Percentiles rank a stretch among this genome's conserved stretches.
phyloP scores from a whole-genome alignment of 53 echinoderm and acorn worm genomes.

The Holothuria leucospilota region DNA sequence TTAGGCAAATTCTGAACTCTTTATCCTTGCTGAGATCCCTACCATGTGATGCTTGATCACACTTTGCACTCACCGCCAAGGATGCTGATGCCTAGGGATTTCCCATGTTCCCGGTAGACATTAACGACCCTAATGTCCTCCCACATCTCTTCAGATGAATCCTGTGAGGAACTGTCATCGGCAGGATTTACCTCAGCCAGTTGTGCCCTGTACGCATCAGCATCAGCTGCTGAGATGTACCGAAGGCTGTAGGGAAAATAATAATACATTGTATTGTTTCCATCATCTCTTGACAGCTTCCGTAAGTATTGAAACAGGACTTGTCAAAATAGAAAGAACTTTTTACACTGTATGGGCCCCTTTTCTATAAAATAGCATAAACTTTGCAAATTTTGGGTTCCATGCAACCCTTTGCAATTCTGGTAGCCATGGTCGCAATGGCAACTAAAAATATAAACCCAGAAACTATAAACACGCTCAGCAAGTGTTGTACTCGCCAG shows the following conservation, averaged over 20 bases:
- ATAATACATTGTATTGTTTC: neutral
- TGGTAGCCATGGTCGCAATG: no score
- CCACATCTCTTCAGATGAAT: conserved; percentile 48
- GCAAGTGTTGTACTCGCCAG: no score
- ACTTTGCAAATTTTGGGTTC: no score
- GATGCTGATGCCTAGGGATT: conserved; percentile 94
- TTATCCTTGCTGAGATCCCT: neutral
- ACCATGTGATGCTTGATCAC: no score
- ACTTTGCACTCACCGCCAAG: conserved; percentile 78
- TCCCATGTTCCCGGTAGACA: conserved; percentile 74
- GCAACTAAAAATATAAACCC: no score
- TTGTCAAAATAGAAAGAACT: no score
- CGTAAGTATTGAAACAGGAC: no score
- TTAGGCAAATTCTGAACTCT: no score
- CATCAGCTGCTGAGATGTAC: conserved; percentile 83
- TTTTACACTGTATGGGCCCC: no score
- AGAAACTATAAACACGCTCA: no score
- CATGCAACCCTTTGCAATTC: no score
- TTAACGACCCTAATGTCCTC: conserved; percentile 81
- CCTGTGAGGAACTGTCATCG: neutral
- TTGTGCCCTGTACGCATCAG: conserved; percentile 66
- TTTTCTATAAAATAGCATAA: no score
- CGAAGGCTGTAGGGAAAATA: conserved; percentile 66
- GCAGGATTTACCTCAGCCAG: conserved; percentile 11
- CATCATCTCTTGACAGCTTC: neutral